These are phyloP conservation scores for Pygoscelis antarcticus DNA, from an alignment of 2,113 vertebrate genomes.

Conservation along the genomic window DNA sequence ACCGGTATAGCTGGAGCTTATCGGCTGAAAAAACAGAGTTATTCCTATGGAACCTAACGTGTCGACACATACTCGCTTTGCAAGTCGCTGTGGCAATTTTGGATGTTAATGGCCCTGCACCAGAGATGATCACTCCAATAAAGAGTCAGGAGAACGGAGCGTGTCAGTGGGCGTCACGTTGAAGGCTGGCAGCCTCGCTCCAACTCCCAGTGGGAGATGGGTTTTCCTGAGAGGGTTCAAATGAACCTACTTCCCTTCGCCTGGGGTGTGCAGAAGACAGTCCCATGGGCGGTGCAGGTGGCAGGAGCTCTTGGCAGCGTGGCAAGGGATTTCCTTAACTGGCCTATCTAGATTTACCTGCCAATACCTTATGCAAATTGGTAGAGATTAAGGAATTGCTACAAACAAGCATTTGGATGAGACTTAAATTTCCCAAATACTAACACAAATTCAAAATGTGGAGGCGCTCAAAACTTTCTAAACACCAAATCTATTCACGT, in stretches of 20 bases:
- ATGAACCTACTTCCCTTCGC: neutral
- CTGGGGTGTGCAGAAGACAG: neutral
- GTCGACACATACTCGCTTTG: rapidly evolving
- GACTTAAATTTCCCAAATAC: neutral
- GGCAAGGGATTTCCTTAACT: neutral
- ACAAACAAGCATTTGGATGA: neutral
- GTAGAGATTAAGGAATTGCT: neutral
- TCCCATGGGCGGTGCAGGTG: neutral
- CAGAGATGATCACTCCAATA: neutral
- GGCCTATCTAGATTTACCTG: neutral
- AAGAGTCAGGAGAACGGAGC: neutral
- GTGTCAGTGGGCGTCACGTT: neutral
- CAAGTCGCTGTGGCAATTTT: neutral
- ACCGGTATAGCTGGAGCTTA: neutral
- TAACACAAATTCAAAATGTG: neutral
- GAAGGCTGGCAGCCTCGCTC: neutral
- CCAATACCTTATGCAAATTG: neutral
- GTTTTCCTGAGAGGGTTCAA: neutral
- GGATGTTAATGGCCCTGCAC: neutral
- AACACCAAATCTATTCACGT: neutral
- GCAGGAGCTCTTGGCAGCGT: neutral
- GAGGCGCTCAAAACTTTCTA: neutral
- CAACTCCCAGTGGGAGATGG: neutral
- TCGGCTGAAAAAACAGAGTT: neutral
- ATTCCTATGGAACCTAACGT: neutral